Evolutionary conservation across 1,140 invertebrate species (phyloP).

Genomic region (Stegodyphus dumicola): DNA sequence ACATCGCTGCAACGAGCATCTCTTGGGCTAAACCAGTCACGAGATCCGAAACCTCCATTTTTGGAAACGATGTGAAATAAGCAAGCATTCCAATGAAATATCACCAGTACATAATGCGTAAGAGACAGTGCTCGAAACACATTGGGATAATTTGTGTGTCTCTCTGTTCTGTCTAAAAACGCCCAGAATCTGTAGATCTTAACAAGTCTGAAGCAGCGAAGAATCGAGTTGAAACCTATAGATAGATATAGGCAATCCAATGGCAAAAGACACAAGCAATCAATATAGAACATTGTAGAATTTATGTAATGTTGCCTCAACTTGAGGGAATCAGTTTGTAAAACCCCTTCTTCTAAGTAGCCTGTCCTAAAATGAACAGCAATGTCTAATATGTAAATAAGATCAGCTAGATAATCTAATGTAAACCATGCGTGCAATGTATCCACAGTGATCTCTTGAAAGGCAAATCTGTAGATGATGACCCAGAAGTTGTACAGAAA

Average conservation of each 20-base stretch:
- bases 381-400: constrained; percentile 95
- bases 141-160: constrained; percentile 99
- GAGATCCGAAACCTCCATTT: constrained; percentile 91
- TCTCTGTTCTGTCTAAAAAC: constrained; percentile 97
- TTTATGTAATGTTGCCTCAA: constrained; percentile 97
- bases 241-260: constrained; percentile 98
- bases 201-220: constrained; percentile 95
- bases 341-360: constrained; percentile 94
- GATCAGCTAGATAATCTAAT: constrained; percentile 95
- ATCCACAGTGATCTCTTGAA: constrained; percentile 81
- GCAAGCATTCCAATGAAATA: constrained; percentile 99
- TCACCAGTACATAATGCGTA: constrained; percentile 96
- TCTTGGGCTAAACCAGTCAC: constrained; percentile 79
- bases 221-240: constrained; percentile 96
- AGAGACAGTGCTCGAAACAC: constrained; percentile 91
- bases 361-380: constrained; percentile 97
- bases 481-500: constrained; percentile 99
- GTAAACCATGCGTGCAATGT: constrained; percentile 95
- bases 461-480: constrained; percentile 97
- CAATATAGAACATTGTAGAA: constrained; percentile 98
- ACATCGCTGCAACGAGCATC: constrained; percentile 80
- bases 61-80: constrained; percentile 95
- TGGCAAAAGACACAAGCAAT: constrained; percentile 96
- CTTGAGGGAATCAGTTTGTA: constrained; percentile 94
- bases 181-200: constrained; percentile 99